Percentiles rank a stretch among this genome's conserved stretches.
Evolutionary conservation across 2,113 vertebrate species (phyloP).

Genomic region (Nannospalax galili): DNA sequence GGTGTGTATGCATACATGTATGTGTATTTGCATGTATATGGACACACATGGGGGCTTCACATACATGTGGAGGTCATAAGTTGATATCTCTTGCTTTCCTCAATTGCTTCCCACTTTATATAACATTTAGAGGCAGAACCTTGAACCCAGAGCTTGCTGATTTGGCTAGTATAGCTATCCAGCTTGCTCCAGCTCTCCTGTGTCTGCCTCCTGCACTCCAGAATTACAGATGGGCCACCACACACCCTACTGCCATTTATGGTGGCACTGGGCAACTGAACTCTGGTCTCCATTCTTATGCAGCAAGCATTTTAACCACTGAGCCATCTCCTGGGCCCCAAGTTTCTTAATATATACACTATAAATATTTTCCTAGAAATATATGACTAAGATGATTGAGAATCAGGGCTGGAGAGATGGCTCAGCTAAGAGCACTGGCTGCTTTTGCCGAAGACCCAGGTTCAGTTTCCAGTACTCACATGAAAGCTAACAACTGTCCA

Average conservation of each 20-base stretch:
- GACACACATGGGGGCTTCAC: no score
- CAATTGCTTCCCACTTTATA: not conserved
- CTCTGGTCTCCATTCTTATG: not conserved
- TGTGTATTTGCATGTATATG: not conserved
- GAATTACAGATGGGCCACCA: not conserved
- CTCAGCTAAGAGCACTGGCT: no score
- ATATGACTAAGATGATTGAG: not conserved
- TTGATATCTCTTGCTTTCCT: not conserved
- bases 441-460: no score
- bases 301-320: not conserved
- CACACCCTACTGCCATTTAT: not conserved
- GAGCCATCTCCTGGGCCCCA: not conserved
- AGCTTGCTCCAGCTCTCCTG: not conserved
- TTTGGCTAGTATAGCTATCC: not conserved
- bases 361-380: slow-evolving; percentile 2
- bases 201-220: not conserved
- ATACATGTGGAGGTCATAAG: not conserved
- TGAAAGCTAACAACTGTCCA: no score
- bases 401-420: no score
- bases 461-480: no score
- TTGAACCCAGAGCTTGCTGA: not conserved
- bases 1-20: not conserved
- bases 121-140: no score
- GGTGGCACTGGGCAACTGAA: not conserved
- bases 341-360: not conserved